These are phyloP conservation scores for Drosophila pruinosa DNA, from an alignment of 1,140 invertebrate genomes.

Conservation along the genomic window DNA sequence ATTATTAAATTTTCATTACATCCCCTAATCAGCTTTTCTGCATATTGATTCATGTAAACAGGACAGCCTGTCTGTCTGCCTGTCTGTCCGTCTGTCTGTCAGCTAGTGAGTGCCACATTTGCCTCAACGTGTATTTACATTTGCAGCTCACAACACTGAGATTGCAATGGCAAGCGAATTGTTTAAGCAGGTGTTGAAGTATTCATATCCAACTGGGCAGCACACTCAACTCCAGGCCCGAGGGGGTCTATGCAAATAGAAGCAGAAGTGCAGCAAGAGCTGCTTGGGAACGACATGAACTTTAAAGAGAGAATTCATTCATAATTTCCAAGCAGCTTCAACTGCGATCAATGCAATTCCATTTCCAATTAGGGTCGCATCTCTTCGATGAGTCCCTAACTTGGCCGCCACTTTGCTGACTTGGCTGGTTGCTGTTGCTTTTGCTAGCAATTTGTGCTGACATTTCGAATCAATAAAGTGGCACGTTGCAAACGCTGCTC, in stretches of 20 bases:
- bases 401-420: background rate
- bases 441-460: constrained; percentile 46
- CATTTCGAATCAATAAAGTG: constrained; percentile 72
- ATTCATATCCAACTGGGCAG: constrained; percentile 14
- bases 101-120: background rate
- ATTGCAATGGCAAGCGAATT: constrained; percentile 10
- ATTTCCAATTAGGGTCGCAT: constrained; percentile 3
- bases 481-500: constrained; percentile 42
- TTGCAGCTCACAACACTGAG: background rate
- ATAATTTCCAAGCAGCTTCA: background rate
- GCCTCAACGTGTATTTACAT: constrained; percentile 23
- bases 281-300: constrained; percentile 2
- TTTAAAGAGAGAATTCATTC: background rate
- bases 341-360: background rate
- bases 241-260: background rate
- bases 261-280: background rate
- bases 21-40: constrained; percentile 80
- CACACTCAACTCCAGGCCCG: background rate
- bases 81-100: background rate
- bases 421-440: too few relatives aligned
- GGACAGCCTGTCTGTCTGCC: background rate
- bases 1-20: constrained; percentile 83
- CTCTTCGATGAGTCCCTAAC: background rate
- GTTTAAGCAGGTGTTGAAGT: constrained; percentile 64
- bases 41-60: constrained; percentile 69